A percentile compares a stretch with the other conserved stretches of the same genome.
These are phyloP conservation scores for Drosophila sulfurigaster DNA, from an alignment of 1,140 invertebrate genomes.

Conservation along the genomic window DNA sequence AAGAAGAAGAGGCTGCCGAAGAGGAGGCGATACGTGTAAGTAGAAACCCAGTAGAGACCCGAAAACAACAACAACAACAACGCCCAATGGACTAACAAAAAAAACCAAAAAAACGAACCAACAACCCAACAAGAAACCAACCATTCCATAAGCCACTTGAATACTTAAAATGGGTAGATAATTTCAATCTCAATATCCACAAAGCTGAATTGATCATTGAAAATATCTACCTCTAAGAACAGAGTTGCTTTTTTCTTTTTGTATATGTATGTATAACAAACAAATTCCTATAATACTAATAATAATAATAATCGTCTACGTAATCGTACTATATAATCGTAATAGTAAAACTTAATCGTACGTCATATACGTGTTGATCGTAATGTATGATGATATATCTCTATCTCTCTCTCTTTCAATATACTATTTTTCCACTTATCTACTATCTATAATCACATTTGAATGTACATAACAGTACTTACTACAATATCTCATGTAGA, in stretches of 20 bases:
- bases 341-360: conserved; percentile 15
- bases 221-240: conserved; percentile 72
- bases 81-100: conserved; percentile 35
- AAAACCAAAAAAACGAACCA: conserved; percentile 18
- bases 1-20: conserved; percentile 97
- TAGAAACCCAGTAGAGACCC: conserved; percentile 69
- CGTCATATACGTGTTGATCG: conserved; percentile 14
- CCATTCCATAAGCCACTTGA: conserved; percentile 37
- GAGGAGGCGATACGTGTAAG: conserved; percentile 94
- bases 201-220: conserved; percentile 61
- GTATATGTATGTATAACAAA: conserved; percentile 73
- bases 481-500: conserved; percentile 11
- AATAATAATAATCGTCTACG: not conserved
- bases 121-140: conserved; percentile 21
- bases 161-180: conserved; percentile 60
- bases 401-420: conserved; percentile 18
- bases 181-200: conserved; percentile 79
- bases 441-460: conserved; percentile 18
- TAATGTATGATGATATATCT: conserved; percentile 18
- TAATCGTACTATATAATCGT: conserved; percentile 5
- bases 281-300: conserved; percentile 8
- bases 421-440: conserved; percentile 14
- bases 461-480: conserved; percentile 14
- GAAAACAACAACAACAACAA: not conserved
- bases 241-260: conserved; percentile 82